Evolutionary conservation across 2,113 vertebrate species (phyloP), one percentile per base, ranked within the genome.

Genomic region (Gobius niger): DNA sequence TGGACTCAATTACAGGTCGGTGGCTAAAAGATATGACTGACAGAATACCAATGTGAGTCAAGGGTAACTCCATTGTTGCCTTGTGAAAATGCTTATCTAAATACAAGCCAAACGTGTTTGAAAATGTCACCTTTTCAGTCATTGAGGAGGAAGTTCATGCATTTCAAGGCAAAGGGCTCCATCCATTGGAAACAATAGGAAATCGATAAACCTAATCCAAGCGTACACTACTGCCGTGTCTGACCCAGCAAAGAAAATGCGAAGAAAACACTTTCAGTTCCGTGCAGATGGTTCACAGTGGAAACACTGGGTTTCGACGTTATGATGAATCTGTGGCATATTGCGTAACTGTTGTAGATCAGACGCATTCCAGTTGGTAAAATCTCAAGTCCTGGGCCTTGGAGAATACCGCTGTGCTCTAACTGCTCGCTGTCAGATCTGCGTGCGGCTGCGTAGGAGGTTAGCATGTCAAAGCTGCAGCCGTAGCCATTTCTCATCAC

Each of bases 401-500:
- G 2, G 41, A 42, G n/a, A 44, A 42, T 5, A 9, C 24, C 11
- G 9, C 53, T 12, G 4, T 10, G 9, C 14, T 42, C 9, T 42
- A 44, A 60, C 15, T 3, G 4, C 13, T 42, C 8, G 42, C 42
- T 60, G n/a, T 7, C 8, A 9, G 57, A n/a, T 44, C 15, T 9
- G 4, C 40, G 10, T 16, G 40, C 42, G 57, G 34, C 14, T 4
- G 19, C 24, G 7, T 40, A 7, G 1, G 18, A 16, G 3, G 57
- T 42, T 59, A 41, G 56, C 34, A 15, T 3, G 13, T 62, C 6
- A 41, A 7, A 70, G 68, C 49, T 11, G 9, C 2, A 16, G 6
- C n/a, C 52, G 19, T 50, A 15, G 65, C 51, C 19, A 42, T 60
- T 40, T 47, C 19, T 16, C 41, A 14, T 72, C 70, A 46, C 70